These are phyloP conservation scores for Drosophila pegasa DNA, from an alignment of 2,888 invertebrate species.

Conservation along the genomic window DNA sequence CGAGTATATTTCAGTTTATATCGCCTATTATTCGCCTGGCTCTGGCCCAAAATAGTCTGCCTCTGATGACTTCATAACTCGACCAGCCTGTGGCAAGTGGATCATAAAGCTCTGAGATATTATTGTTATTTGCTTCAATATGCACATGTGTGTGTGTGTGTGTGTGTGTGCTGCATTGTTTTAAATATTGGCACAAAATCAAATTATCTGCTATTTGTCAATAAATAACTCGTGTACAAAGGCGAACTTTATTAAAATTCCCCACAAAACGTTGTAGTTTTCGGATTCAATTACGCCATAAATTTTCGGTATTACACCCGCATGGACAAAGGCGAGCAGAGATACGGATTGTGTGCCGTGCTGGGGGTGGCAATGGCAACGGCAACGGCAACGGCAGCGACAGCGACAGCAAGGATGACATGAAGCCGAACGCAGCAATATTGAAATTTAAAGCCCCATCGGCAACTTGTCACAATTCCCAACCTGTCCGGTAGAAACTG, in stretches of 20 bases:
- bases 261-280: slow-evolving; percentile 78
- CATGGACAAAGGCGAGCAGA: slow-evolving; percentile 34
- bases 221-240: slow-evolving; percentile 73
- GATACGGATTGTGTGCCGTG: not conserved
- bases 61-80: not conserved
- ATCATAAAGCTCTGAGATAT: slow-evolving; percentile 8
- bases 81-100: not conserved
- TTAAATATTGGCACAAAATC: slow-evolving; percentile 77
- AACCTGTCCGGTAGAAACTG: slow-evolving; percentile 54
- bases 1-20: slow-evolving; percentile 17
- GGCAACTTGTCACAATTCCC: slow-evolving; percentile 77
- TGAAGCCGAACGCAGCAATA: slow-evolving; percentile 55
- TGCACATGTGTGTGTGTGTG: not conserved
- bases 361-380: not conserved
- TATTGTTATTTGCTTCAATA: slow-evolving; percentile 6
- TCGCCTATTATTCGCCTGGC: not conserved
- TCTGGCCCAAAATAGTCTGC: not conserved
- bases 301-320: slow-evolving; percentile 65
- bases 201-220: slow-evolving; percentile 79
- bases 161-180: slow-evolving; percentile 50
- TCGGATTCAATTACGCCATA: slow-evolving; percentile 79
- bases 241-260: slow-evolving; percentile 79
- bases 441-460: slow-evolving; percentile 78
- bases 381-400: slow-evolving; percentile 16
- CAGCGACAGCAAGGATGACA: slow-evolving; percentile 49